Evolutionary conservation across 1,140 invertebrate genomes (phyloP).

Genomic region (Coenobita brevimanus): DNA sequence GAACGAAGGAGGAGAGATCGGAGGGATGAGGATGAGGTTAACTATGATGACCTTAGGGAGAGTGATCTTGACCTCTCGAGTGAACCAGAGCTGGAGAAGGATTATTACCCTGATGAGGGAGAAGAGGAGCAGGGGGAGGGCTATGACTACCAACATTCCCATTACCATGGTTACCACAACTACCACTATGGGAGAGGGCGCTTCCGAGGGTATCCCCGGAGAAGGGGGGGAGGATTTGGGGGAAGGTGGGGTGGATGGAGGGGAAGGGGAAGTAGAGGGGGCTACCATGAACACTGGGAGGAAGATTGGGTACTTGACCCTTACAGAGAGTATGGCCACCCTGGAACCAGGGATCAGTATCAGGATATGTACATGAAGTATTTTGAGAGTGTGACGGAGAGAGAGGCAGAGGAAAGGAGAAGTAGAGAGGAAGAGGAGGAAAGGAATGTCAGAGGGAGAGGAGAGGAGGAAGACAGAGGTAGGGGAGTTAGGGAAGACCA

Average conservation of each 20-base stretch:
- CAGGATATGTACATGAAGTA: slow-evolving; percentile 52
- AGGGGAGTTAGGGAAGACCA: neutral
- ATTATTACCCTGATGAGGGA: slow-evolving; percentile 16
- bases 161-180: neutral
- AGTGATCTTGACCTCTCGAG: slow-evolving; percentile 59
- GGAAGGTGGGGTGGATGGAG: slow-evolving; percentile 9
- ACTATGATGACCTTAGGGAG: slow-evolving; percentile 54
- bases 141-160: neutral
- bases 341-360: slow-evolving; percentile 30
- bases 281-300: slow-evolving; percentile 25
- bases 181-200: slow-evolving; percentile 7
- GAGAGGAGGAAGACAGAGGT: neutral
- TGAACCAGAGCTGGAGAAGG: slow-evolving; percentile 42
- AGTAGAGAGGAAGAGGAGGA: slow-evolving; percentile 6
- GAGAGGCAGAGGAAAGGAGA: slow-evolving; percentile 9
- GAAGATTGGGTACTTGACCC: neutral
- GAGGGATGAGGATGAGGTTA: slow-evolving; percentile 39
- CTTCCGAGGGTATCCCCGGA: neutral
- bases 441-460: neutral
- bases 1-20: slow-evolving; percentile 3
- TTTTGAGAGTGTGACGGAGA: slow-evolving; percentile 49
- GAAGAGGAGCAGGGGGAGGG: slow-evolving; percentile 34
- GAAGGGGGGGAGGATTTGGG: slow-evolving; percentile 22
- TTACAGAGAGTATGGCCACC: neutral
- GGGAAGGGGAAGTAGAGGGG: slow-evolving; percentile 10